Percentiles rank a stretch among this genome's conserved stretches.
Conservation (phyloP, 1,140 invertebrate genomes). For the Orchesella cincta region DNA sequence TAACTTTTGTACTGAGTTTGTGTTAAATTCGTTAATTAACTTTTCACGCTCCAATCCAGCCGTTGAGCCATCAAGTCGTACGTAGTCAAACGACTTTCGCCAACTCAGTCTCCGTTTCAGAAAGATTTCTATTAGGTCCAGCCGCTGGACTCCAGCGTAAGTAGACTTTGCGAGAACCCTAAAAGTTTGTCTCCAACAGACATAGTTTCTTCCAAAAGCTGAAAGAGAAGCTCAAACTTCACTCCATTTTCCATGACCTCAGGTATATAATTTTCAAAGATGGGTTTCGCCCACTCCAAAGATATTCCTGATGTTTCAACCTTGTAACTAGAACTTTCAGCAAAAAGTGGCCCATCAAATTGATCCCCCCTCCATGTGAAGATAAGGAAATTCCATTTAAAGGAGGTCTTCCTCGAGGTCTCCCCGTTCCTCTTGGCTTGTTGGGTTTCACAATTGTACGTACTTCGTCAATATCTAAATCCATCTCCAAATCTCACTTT, state of each 20-base stretch:
- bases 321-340: not conserved
- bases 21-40: slow-evolving; percentile 96
- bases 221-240: slow-evolving; percentile 94
- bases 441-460: slow-evolving; percentile 57
- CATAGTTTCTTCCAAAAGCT: slow-evolving; percentile 87
- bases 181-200: slow-evolving; percentile 84
- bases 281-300: slow-evolving; percentile 67
- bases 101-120: slow-evolving; percentile 67
- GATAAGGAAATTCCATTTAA: slow-evolving; percentile 12
- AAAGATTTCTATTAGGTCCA: slow-evolving; percentile 95
- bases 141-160: too few species aligned
- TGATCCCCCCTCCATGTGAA: not conserved
- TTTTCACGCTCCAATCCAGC: slow-evolving; percentile 90
- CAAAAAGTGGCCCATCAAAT: not conserved
- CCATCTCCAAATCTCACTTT: slow-evolving; percentile 63
- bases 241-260: slow-evolving; percentile 89
- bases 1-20: slow-evolving; percentile 80
- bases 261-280: slow-evolving; percentile 83
- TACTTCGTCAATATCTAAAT: slow-evolving; percentile 83
- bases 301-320: slow-evolving; percentile 18
- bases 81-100: slow-evolving; percentile 50
- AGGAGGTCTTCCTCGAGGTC: slow-evolving; percentile 7
- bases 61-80: slow-evolving; percentile 89
- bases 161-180: slow-evolving; percentile 92
- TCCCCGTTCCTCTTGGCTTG: slow-evolving; percentile 35